These are phyloP conservation scores for Phalanger gymnotis DNA, from an alignment of 2,797 vertebrate genomes.

Conservation along the genomic window DNA sequence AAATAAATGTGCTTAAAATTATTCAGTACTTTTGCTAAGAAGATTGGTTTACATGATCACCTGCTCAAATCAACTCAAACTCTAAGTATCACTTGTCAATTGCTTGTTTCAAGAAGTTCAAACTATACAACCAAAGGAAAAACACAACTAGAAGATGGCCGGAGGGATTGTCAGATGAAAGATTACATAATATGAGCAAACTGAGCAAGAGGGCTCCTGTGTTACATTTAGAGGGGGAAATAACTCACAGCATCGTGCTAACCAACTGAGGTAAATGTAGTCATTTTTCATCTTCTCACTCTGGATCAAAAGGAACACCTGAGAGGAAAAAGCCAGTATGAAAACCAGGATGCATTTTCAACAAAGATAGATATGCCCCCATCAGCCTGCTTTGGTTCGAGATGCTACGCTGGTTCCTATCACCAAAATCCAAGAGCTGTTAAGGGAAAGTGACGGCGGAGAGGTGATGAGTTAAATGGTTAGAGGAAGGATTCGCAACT, in stretches of 20 bases:
- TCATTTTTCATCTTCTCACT: constrained; percentile 98
- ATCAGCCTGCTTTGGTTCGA: background rate
- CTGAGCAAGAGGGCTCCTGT: constrained; percentile 53
- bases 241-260: constrained; percentile 97
- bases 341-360: background rate
- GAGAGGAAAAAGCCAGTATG: constrained; percentile 63
- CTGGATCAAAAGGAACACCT: constrained; percentile 97
- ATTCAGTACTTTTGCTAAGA: background rate
- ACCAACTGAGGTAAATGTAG: constrained; percentile 97
- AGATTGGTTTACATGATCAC: background rate
- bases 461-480: background rate
- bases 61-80: background rate
- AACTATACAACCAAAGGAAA: constrained; percentile 68
- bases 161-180: constrained; percentile 66
- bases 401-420: background rate
- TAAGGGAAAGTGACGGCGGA: background rate
- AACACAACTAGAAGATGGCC: constrained; percentile 62
- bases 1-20: background rate
- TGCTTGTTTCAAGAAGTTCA: constrained; percentile 64
- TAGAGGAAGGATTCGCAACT: background rate
- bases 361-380: background rate
- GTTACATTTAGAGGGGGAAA: constrained; percentile 78
- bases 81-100: background rate
- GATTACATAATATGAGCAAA: constrained; percentile 61
- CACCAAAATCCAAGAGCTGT: background rate